phyloP scores from a whole-genome alignment of 2,113 vertebrate genomes.

The Cynopterus brachyotis region DNA sequence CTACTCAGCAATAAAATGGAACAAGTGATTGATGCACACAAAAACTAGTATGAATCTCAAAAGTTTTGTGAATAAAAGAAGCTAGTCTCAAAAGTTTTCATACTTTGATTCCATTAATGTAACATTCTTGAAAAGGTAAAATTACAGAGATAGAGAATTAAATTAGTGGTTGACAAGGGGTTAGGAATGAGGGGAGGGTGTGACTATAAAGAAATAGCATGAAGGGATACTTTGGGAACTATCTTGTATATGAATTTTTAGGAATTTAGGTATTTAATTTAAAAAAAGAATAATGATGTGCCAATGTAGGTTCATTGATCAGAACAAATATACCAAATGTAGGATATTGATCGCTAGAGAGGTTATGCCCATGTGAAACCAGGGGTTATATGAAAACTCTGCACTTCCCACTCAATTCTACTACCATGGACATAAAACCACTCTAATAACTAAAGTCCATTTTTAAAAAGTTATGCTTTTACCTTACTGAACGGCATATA shows the following conservation, averaged over 20 bases:
- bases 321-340: not conserved
- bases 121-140: not conserved
- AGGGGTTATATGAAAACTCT: not conserved
- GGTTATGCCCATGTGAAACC: not conserved
- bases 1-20: not conserved
- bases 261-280: not conserved
- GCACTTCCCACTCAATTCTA: not conserved
- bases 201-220: accelerated
- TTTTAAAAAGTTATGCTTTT: not conserved
- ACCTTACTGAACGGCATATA: not conserved
- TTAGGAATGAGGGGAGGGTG: not conserved
- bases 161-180: not conserved
- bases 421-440: not conserved
- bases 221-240: not conserved
- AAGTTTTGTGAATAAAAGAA: not conserved
- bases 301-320: not conserved
- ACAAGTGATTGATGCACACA: not conserved
- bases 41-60: not conserved
- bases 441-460: not conserved
- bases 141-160: not conserved
- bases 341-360: not conserved
- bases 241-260: not conserved
- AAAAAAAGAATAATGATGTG: not conserved
- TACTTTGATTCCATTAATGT: not conserved
- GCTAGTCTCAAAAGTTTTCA: not conserved